Evolutionary conservation across 2,797 vertebrate genomes (phyloP).

Genomic region (Poeciliopsis presidionis): DNA sequence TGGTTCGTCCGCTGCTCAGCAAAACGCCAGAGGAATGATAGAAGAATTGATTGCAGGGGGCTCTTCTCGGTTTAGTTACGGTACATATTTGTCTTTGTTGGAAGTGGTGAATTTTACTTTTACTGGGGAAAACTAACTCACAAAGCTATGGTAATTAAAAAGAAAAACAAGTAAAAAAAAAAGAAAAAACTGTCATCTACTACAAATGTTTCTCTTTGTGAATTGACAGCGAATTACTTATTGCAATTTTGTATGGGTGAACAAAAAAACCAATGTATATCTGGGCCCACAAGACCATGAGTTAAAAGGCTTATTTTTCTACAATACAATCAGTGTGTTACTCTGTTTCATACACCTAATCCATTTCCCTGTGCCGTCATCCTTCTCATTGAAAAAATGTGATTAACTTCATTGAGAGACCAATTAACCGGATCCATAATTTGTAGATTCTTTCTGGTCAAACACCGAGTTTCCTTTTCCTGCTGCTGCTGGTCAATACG

Average conservation of each 20-base stretch:
- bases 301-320: neutral
- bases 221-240: neutral
- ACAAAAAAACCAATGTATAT: neutral
- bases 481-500: neutral
- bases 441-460: too few species aligned
- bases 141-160: neutral
- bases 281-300: neutral
- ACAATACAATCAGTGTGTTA: neutral
- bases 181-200: neutral
- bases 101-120: neutral
- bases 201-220: neutral
- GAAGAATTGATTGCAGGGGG: slow-evolving; percentile 78
- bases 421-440: too few species aligned
- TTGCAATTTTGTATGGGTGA: neutral
- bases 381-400: too few species aligned
- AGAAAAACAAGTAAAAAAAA: neutral
- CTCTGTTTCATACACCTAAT: too few species aligned
- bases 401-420: too few species aligned
- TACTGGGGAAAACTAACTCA: neutral
- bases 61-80: slow-evolving; percentile 34
- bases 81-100: slow-evolving; percentile 30
- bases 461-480: too few species aligned
- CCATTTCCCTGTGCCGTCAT: too few species aligned
- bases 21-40: slow-evolving; percentile 88
- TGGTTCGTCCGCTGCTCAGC: slow-evolving; percentile 81